These are phyloP conservation scores for Vollenhovia emeryi DNA, from an alignment of 1,140 invertebrate genomes.

Conservation along the genomic window DNA sequence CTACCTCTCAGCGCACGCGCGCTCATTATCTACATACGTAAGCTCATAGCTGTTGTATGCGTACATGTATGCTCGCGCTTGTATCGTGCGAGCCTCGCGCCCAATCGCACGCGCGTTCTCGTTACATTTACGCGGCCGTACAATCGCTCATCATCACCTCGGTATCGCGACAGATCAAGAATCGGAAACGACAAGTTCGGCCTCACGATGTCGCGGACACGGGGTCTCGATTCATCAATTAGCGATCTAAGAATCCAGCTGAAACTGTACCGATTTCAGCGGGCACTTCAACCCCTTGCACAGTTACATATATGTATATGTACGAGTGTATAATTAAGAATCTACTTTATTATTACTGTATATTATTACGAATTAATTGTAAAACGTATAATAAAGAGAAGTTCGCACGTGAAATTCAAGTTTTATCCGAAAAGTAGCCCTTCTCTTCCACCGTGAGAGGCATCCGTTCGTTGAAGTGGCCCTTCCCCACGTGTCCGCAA, in stretches of 20 bases:
- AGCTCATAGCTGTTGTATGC: neutral
- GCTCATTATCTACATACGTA: neutral
- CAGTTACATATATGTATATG: neutral
- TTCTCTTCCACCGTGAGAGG: neutral
- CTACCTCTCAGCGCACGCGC: constrained; percentile 17
- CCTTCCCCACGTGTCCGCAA: neutral
- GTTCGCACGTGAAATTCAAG: neutral
- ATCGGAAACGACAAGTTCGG: constrained; percentile 2
- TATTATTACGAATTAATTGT: neutral
- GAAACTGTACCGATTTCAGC: neutral
- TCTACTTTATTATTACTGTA: neutral
- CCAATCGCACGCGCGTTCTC: neutral
- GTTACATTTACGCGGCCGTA: constrained; percentile 25
- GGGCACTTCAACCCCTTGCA: neutral
- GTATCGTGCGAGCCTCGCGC: neutral
- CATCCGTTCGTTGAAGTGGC: neutral
- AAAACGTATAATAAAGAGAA: neutral
- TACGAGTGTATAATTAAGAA: neutral
- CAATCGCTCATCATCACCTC: constrained; percentile 4
- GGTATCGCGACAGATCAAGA: neutral
- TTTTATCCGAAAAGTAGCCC: neutral
- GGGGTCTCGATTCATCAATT: neutral
- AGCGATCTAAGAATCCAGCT: neutral
- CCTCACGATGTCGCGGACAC: neutral
- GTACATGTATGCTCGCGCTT: neutral